These are phyloP conservation scores for Artibeus jamaicensis DNA, from an alignment of 2,797 vertebrate genomes.

Conservation along the genomic window DNA sequence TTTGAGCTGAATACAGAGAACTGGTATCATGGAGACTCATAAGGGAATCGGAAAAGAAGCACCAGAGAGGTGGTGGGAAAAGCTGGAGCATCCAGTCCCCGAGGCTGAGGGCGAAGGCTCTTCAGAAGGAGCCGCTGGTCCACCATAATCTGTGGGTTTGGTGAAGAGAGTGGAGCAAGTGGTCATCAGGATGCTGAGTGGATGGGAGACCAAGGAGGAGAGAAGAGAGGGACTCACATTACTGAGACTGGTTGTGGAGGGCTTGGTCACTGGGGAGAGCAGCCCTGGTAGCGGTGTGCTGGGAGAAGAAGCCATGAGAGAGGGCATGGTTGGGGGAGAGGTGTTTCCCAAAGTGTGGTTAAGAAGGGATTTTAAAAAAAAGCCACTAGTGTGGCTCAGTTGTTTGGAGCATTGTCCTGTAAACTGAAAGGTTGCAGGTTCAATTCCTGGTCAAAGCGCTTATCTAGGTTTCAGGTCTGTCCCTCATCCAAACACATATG, in stretches of 20 bases:
- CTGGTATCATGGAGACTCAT: neutral
- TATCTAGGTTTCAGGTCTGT: neutral
- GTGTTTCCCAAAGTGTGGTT: neutral
- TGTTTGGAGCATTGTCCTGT: neutral
- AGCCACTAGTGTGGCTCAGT: neutral
- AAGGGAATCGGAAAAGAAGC: neutral
- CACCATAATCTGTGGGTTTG: neutral
- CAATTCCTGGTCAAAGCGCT: neutral
- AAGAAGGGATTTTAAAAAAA: neutral
- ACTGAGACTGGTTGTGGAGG: neutral
- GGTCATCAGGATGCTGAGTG: slow-evolving; percentile 86
- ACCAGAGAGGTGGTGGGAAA: neutral
- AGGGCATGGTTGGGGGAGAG: neutral
- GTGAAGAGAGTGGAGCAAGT: slow-evolving; percentile 84
- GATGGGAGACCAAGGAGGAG: neutral
- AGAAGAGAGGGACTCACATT: neutral
- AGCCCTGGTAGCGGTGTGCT: neutral
- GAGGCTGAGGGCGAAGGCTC: neutral
- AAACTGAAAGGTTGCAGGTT: neutral
- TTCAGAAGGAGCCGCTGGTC: neutral
- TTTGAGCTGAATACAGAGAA: neutral
- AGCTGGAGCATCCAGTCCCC: neutral
- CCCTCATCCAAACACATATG: neutral
- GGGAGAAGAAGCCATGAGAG: neutral
- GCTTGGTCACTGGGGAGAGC: neutral